Base-by-base conservation (phyloP, 1,140 invertebrate genomes). In the Megalopta genalis region DNA sequence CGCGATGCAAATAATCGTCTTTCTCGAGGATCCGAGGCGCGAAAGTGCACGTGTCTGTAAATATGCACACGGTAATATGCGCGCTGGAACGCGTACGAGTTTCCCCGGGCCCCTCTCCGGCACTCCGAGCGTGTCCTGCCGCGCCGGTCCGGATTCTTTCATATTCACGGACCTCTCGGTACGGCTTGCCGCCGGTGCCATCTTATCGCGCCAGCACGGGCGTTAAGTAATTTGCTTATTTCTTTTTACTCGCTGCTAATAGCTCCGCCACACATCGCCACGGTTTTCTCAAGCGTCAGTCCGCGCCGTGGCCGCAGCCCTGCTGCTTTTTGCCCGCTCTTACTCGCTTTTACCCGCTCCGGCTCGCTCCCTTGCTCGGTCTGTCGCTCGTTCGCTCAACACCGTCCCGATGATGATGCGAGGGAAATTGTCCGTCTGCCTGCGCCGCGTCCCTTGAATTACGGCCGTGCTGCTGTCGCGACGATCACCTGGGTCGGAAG, bases 1-100 rank as follows among this genome's bases (percentile, higher is more conserved):
- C 90, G 85, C 87, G 87, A 87, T 86, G 89, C 85, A 90, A 91
- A 91, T 88, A 91, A 88, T 86, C 88, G 80, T 80, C 80, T 86
- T 82, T 57, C 83, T 84, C 68, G 87, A 86, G 79, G 74, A 81
- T 74, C 67, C 78, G 72, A 91, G 89, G 88, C 89, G 90, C 88
- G 90, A 91, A 90, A 90, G 86, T 88, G 77, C 81, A 87, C 77
- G 84, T 84, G 82, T 87, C 85, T 80, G 89, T 83, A 90, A 91
- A 90, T 89, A 91, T 87, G 63, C 80, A 82, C 46, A 81, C 70
- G 85, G 78, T 83, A 87, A 86, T 87, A 87, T 80, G 64, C 66
- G 68, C 75, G 71, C 77, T 82, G 80, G 78, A 85, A 80, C 81
- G 54, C 69, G 77, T 77, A 68, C 72, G 72, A 89, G 86, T 83